phyloP scores from a whole-genome alignment of 2,888 invertebrate species.

The Heliconius ethilla region DNA sequence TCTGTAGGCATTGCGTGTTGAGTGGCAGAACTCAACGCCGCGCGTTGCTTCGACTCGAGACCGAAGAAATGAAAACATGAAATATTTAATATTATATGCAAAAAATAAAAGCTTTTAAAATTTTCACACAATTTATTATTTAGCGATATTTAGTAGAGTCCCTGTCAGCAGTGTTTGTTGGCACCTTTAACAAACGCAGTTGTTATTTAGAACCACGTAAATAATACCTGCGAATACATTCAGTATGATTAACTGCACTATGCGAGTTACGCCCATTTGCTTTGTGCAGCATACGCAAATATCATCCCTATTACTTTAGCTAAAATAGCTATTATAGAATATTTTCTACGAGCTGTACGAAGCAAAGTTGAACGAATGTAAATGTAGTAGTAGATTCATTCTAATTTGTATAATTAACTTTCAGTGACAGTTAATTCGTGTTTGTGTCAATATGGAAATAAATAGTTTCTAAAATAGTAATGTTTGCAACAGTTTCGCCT shows the following conservation, averaged over 20 bases:
- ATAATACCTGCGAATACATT: slow-evolving; percentile 47
- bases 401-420: slow-evolving; percentile 29
- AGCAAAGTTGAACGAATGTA: slow-evolving; percentile 14
- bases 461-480: not conserved
- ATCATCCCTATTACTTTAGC: slow-evolving; percentile 7
- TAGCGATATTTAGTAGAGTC: slow-evolving; percentile 35
- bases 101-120: too few relatives aligned
- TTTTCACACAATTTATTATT: slow-evolving; percentile 38
- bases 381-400: slow-evolving; percentile 20
- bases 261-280: slow-evolving; percentile 38
- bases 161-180: slow-evolving; percentile 37
- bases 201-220: slow-evolving; percentile 52
- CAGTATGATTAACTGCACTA: slow-evolving; percentile 35
- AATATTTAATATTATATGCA: not conserved
- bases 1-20: not conserved
- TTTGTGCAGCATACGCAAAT: slow-evolving; percentile 16
- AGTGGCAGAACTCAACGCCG: not conserved
- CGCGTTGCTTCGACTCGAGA: not conserved
- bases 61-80: not conserved
- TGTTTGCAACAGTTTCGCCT: not conserved
- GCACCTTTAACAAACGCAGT: slow-evolving; percentile 45
- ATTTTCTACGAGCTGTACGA: slow-evolving; percentile 6
- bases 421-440: slow-evolving; percentile 11
- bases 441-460: slow-evolving; percentile 10
- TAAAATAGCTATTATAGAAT: slow-evolving; percentile 16